Evolutionary conservation across 1,140 invertebrate genomes (phyloP).

Genomic region (Epicauta chinensis): DNA sequence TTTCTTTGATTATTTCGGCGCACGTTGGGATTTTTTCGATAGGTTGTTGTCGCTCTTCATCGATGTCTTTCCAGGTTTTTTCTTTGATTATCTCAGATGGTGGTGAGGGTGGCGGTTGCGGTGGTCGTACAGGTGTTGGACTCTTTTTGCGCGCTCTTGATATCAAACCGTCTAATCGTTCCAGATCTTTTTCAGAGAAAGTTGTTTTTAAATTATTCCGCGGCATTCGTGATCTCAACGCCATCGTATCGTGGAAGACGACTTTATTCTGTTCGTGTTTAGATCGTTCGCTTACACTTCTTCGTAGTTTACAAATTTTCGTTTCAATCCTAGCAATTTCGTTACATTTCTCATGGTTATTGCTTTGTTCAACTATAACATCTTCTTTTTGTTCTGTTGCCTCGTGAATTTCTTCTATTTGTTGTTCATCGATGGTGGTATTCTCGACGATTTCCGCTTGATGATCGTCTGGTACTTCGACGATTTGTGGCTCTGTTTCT

Average conservation of each 20-base stretch:
- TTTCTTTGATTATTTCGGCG: neutral
- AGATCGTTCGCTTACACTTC: slow-evolving; percentile 49
- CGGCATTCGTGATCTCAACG: slow-evolving; percentile 58
- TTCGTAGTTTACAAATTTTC: slow-evolving; percentile 36
- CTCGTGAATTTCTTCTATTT: neutral
- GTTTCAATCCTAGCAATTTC: neutral
- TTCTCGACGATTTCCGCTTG: too few relatives aligned
- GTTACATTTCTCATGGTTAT: neutral
- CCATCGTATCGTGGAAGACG: slow-evolving; percentile 68
- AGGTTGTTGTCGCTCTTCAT: too few relatives aligned
- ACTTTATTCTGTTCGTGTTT: slow-evolving; percentile 39
- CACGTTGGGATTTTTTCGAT: too few relatives aligned
- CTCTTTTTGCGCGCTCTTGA: slow-evolving; percentile 37
- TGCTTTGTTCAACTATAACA: too few relatives aligned
- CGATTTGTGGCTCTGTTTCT: too few relatives aligned
- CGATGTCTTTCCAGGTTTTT: too few relatives aligned
- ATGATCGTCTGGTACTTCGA: too few relatives aligned
- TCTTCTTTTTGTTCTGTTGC: neutral
- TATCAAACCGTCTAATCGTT: slow-evolving; percentile 47
- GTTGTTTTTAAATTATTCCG: slow-evolving; percentile 48
- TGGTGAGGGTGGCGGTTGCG: slow-evolving; percentile 40
- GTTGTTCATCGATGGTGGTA: too few relatives aligned
- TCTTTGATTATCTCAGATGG: slow-evolving; percentile 7
- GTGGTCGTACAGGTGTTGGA: slow-evolving; percentile 32
- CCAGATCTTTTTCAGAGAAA: slow-evolving; percentile 38